phyloP scores from a whole-genome alignment of 2,797 vertebrate genomes.

The Myotis myotis region DNA sequence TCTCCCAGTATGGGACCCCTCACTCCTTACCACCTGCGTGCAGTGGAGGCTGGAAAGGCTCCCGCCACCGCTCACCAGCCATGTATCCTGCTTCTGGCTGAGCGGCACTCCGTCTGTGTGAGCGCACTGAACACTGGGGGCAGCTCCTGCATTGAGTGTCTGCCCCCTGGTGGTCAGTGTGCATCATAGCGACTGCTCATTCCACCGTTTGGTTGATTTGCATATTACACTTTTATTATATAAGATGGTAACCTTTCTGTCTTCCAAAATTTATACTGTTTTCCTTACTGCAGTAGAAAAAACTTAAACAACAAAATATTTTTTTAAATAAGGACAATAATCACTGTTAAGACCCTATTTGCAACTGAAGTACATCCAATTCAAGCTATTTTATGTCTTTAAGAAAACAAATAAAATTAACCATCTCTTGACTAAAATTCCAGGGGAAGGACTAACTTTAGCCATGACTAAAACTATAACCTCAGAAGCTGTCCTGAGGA shows the following conservation, averaged over 20 bases:
- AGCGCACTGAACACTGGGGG: too few species aligned
- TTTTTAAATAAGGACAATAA: neutral
- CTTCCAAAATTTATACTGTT: neutral
- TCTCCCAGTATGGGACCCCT: too few species aligned
- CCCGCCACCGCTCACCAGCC: too few species aligned
- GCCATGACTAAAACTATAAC: neutral
- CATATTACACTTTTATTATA: too few species aligned
- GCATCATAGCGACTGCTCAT: accelerated
- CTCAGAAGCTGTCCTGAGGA: neutral
- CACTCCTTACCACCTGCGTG: too few species aligned
- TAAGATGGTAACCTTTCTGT: neutral
- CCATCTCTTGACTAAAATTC: neutral
- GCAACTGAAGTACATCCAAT: neutral
- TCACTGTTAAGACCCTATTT: neutral
- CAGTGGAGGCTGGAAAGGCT: too few species aligned
- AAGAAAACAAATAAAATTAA: neutral
- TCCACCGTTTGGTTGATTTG: too few species aligned
- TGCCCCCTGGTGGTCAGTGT: too few species aligned
- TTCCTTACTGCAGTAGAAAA: neutral
- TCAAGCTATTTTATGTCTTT: neutral
- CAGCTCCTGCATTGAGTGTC: too few species aligned
- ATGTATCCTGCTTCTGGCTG: too few species aligned
- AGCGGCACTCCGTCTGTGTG: accelerated
- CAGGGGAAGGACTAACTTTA: neutral
- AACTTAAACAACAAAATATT: neutral